Evolutionary conservation across 2,113 vertebrate species (phyloP), one percentile per base, ranked within the genome.

Genomic region (Chitala chitala): DNA sequence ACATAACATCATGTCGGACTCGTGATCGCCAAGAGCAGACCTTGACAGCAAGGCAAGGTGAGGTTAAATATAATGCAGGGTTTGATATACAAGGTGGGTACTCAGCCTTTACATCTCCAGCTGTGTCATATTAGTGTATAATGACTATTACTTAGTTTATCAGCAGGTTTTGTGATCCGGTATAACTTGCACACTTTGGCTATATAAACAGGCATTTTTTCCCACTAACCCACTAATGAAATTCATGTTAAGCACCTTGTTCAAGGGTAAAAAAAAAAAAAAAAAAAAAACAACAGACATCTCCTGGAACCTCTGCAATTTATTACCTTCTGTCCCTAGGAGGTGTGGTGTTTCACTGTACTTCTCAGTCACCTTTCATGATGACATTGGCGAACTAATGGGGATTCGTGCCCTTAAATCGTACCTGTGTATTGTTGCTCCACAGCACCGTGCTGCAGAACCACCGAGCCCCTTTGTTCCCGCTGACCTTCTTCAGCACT

Each of bases 161-260:
- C 33, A 36, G 9, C 36, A n/a, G 29, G 40, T 26, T 44, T 26
- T 1, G 12, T 46, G 24, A 46, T 48, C 42, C 42, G 26, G 42
- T 6, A 24, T 68, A 24, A 68, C 38, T 44, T 46, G 42, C 2
- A 24, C 7, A 22, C 22, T 46, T 8, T 68, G 10, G 40, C 42
- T 26, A n/a, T 13, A 42, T 44, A 24, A 22, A 5, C 2, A 17
- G 15, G n/a, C n/a, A 5, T 66, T 65, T 65, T 44, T n/a, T n/a
- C n/a, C n/a, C n/a, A n/a, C n/a, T n/a, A n/a, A n/a, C n/a, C n/a
- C 22, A 24, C 9, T 66, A 38, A 66, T n/a, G 38, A 31, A n/a
- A 66, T 5, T n/a, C n/a, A 66, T n/a, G 63, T 66, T 46, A 66
- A 26, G 63, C 20, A 38, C 63, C 40, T 46, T 66, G 40, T 40